Base-by-base conservation (phyloP, 2,113 vertebrate species). In the Oenanthe melanoleuca region DNA sequence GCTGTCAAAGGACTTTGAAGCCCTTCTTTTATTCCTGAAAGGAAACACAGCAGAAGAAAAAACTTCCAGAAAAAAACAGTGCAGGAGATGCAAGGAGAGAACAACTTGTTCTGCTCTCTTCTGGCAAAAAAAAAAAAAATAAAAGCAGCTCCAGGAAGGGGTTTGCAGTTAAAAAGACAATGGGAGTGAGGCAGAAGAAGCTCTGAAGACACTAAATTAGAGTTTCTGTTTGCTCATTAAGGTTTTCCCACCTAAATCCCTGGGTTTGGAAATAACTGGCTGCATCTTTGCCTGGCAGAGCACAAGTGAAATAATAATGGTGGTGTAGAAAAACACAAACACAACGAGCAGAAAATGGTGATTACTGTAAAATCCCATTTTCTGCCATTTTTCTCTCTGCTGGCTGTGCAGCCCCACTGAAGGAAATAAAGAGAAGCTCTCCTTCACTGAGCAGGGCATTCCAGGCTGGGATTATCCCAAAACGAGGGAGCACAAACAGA, bases 21-120 rank as follows among this genome's bases (percentile, higher is more conserved):
- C 23, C 14, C 24, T 81, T 44, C 53, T 53, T 94, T 93, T 33
- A 45, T 44, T 86, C 56, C 64, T 86, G 64, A 65, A 92, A 60
- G 55, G 60, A 89, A 72, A 85, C 37, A 44, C n/a, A 42, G 55
- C 50, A 71, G 31, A 88, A 92, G 57, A 57, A 70, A 90, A 95
- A 73, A 42, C 17, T 86, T 80, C 69, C 28, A 86, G 21, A 69
- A 79, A 79, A 63, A 34, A 60, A 13, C 49, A 37, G 45, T 45
- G 73, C 70, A 72, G 81, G 85, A 93, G 79, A 93, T 31, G 44
- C 81, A 82, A 55, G 47, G 80, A 88, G 57, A 85, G 70, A 86
- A 90, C 56, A 80, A 60, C 53, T 53, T 57, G 73, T 95, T 84
- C 77, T 74, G 67, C 86, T 56, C 67, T 88, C 49, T 66, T 28